These are phyloP conservation scores for Lochmaea capreae DNA, from an alignment of 2,888 invertebrate genomes.

Conservation along the genomic window DNA sequence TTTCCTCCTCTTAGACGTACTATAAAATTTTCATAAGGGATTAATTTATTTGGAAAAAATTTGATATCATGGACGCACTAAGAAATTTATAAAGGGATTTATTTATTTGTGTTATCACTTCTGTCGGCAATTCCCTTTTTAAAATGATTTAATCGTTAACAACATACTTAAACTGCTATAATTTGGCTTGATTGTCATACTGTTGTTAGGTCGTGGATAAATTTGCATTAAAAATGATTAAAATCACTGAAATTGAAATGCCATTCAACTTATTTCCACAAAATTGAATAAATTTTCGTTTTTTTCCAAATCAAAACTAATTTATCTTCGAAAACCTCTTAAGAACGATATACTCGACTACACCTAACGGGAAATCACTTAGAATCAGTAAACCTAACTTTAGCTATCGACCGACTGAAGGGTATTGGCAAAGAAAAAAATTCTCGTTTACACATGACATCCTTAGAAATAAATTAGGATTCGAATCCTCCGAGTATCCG, in stretches of 20 bases:
- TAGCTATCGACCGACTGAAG: neutral
- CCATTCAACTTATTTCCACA: neutral
- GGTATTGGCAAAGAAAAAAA: slow-evolving; percentile 8
- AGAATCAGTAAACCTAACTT: neutral
- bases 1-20: too few relatives aligned
- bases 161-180: too few relatives aligned
- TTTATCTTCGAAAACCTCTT: neutral
- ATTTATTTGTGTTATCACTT: too few relatives aligned
- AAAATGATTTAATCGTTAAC: too few relatives aligned
- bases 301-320: neutral
- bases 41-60: too few relatives aligned
- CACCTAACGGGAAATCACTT: neutral
- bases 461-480: slow-evolving; percentile 1
- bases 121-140: too few relatives aligned
- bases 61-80: too few relatives aligned
- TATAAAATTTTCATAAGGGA: too few relatives aligned
- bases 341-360: neutral
- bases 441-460: slow-evolving; percentile 8
- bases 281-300: neutral
- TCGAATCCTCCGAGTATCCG: neutral
- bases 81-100: too few relatives aligned
- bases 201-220: too few relatives aligned
- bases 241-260: neutral
- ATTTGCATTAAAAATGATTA: too few relatives aligned
- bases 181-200: too few relatives aligned